Percentiles rank a stretch among this genome's conserved stretches.
Conservation (phyloP, 2,888 invertebrate species). For the Argyresthia albistria region DNA sequence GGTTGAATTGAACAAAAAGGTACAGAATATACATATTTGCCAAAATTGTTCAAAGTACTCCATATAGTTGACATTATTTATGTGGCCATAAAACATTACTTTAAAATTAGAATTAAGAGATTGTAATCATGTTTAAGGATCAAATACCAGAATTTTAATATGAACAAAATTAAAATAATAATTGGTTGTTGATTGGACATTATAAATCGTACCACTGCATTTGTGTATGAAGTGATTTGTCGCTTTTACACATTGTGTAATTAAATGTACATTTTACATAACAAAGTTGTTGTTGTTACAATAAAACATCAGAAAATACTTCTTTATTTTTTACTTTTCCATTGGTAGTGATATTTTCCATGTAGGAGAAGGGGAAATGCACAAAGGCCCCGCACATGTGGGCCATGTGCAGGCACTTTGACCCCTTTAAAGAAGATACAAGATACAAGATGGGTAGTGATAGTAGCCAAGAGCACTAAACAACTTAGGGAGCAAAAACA, state of each 20-base stretch:
- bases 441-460: no score
- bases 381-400: no score
- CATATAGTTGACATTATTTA: not conserved
- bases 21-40: no score
- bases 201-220: slow-evolving; percentile 25
- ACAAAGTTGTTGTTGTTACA: slow-evolving; percentile 64
- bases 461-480: no score
- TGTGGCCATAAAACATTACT: not conserved
- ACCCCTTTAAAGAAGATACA: no score
- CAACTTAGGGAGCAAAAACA: no score
- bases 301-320: slow-evolving; percentile 34
- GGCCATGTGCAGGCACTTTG: no score
- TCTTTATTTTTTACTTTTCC: not conserved
- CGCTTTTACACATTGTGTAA: slow-evolving; percentile 58
- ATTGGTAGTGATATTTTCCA: no score
- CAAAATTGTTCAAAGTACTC: no score
- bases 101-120: not conserved
- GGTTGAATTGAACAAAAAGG: not conserved
- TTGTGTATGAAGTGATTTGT: slow-evolving; percentile 32
- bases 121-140: slow-evolving; percentile 11
- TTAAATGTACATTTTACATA: slow-evolving; percentile 64
- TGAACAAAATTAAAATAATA: slow-evolving; percentile 3
- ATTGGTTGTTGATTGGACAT: slow-evolving; percentile 17
- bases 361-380: no score
- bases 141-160: not conserved